Percentiles rank a stretch among this genome's conserved stretches.
Evolutionary conservation across 2,113 vertebrate genomes (phyloP).

Genomic region (Ceyx melanurus): DNA sequence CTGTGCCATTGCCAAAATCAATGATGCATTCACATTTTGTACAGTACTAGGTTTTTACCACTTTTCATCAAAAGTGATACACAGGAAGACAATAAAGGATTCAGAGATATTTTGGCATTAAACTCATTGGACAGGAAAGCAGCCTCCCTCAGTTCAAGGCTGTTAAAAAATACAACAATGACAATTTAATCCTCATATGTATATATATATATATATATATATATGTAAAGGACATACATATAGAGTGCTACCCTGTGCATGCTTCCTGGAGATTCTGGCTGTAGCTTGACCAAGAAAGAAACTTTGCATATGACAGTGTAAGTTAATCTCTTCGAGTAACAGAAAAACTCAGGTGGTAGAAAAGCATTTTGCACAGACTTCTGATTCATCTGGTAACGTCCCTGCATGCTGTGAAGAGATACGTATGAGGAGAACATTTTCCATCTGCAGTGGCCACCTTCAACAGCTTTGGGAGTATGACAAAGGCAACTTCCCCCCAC

Average conservation of each 20-base stretch:
- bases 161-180: background rate
- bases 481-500: background rate
- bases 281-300: background rate
- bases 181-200: background rate
- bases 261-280: background rate
- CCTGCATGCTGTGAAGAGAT: background rate
- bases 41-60: background rate
- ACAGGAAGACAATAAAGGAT: background rate
- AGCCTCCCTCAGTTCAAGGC: background rate
- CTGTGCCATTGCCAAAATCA: background rate
- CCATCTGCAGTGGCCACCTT: background rate
- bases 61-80: background rate
- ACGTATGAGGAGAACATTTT: background rate
- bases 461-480: background rate
- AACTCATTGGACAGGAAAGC: background rate
- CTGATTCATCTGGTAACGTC: background rate
- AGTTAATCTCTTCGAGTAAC: background rate
- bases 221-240: no score
- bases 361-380: background rate
- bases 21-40: background rate
- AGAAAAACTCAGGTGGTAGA: background rate
- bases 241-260: no score
- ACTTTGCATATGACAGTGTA: fast-evolving
- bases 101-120: background rate
- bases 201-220: background rate